Evolutionary conservation across 2,888 invertebrate genomes (phyloP), one percentile per base, ranked within the genome.

Genomic region (Drosophila longiperda): DNA sequence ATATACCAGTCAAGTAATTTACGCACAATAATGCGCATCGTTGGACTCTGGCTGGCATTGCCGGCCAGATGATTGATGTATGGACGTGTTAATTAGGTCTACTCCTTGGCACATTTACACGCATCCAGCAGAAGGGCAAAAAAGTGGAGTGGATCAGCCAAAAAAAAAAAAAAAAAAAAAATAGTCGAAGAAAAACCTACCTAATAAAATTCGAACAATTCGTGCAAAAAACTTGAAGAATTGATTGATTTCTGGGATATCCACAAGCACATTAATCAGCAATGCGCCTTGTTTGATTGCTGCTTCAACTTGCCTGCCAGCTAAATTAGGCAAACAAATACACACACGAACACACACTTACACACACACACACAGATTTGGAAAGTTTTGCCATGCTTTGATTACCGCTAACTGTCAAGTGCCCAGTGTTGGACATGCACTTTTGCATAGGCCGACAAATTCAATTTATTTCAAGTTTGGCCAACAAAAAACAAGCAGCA

Each of bases 11-110:
- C 70, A 55, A 78, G 87, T 87, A 90, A 89, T 87, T 90, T 90
- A 90, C 87, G 87, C 90, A 87, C 87, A 90, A 90, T 90, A 87
- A 89, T 90, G 76, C 87, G 90, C 90, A 68, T 87, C 90, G 87
- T 68, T 90, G 89, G 88, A 86, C 87, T 79, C 85, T 38, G 66
- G 50, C 86, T 72, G 73, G 69, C 80, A 73, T 63, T 77, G 64
- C 68, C 66, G 60, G 71, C 68, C 87, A 75, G 76, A 87, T 87
- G 87, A 87, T 87, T 87, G 87, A 87, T 87, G 87, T 84, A 89
- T 90, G 89, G 90, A 87, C 90, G 87, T 90, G 87, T 90, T 87
- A 87, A 87, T 87, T 90, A 87, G 90, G 78, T 84, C 90, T 80
- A 84, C 83, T 83, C 70, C 75, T 45, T 88, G 75, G 68, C 84